phyloP scores from a whole-genome alignment of 37 sponge, comb jelly and placozoan species.

The Crambe crambe region DNA sequence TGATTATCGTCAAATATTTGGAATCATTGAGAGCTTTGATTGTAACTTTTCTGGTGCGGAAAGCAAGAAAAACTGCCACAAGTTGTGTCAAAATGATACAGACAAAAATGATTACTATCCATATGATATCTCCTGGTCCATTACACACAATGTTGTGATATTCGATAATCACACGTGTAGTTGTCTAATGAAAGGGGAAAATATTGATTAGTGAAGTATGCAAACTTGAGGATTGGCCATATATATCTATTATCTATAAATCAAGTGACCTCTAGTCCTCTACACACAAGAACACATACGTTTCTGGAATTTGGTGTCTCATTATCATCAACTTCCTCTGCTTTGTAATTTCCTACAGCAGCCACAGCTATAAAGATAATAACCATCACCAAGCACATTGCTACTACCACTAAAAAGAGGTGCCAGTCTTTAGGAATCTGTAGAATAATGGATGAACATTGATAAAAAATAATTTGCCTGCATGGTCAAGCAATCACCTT shows the following conservation, averaged over 20 bases:
- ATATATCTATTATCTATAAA: too few relatives aligned
- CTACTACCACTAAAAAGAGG: conserved; percentile 19
- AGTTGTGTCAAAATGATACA: conserved; percentile 30
- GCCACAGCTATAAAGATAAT: conserved; percentile 3
- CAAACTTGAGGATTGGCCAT: too few relatives aligned
- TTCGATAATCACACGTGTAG: background rate
- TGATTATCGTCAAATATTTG: conserved; percentile 46
- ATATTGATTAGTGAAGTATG: background rate
- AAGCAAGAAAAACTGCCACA: conserved; percentile 45
- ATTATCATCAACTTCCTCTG: conserved; percentile 12
- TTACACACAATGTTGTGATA: conserved; percentile 22
- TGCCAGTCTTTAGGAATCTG: conserved; percentile 47
- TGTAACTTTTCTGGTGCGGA: conserved; percentile 52
- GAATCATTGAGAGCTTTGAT: conserved; percentile 59
- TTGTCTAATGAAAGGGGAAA: background rate
- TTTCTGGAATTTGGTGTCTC: conserved; percentile 5
- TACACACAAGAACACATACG: too few relatives aligned
- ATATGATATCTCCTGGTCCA: background rate
- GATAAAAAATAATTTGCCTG: too few relatives aligned
- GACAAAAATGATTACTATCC: conserved; percentile 14
- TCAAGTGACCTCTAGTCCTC: too few relatives aligned
- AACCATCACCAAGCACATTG: background rate
- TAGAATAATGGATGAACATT: background rate
- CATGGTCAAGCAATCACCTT: too few relatives aligned
- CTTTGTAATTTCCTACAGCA: conserved; percentile 18